Conservation (phyloP, 2,797 vertebrate genomes). For the Emydoidea blandingii region DNA sequence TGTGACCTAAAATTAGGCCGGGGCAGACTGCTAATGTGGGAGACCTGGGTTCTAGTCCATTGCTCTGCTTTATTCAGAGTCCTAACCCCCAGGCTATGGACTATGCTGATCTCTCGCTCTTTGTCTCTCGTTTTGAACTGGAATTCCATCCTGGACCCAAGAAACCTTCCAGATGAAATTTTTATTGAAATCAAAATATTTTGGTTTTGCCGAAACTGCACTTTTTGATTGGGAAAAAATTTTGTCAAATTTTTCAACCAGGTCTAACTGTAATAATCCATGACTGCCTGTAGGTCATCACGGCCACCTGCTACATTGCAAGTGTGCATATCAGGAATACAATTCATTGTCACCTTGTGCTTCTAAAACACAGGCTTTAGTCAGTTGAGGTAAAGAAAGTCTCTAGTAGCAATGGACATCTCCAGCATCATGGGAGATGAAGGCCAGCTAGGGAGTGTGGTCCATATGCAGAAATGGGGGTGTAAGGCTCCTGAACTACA, state of each 20-base stretch:
- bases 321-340: rapidly evolving
- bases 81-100: background rate
- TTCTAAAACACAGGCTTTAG: background rate
- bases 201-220: background rate
- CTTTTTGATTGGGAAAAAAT: background rate
- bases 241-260: background rate
- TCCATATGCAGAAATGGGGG: background rate
- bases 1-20: background rate
- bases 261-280: background rate
- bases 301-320: rapidly evolving
- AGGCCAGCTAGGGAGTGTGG: background rate
- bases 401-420: background rate
- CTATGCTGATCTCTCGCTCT: background rate
- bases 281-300: background rate
- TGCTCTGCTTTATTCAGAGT: no score
- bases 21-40: background rate
- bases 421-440: background rate
- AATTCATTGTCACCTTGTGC: rapidly evolving
- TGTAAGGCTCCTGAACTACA: background rate
- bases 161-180: background rate
- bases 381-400: background rate
- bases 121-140: background rate
- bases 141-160: background rate
- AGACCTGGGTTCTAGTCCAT: no score
- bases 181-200: background rate